Base-by-base conservation (phyloP, 2,113 vertebrate species). In the Telmatochromis sp. region DNA sequence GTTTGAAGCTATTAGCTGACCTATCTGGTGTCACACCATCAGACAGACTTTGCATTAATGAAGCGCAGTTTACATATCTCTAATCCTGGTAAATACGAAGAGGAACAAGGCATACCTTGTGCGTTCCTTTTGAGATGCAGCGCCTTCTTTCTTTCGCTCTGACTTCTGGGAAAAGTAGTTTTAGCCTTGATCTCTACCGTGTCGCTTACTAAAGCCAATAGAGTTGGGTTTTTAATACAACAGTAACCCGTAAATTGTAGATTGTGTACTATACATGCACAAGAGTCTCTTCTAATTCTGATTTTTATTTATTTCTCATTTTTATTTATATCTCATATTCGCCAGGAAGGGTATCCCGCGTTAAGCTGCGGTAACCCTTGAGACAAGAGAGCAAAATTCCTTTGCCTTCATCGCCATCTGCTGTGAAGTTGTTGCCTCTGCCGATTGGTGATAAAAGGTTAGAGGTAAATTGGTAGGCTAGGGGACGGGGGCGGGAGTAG, bases 161-260 rank as follows among this genome's bases (percentile, higher is more conserved):
- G 91, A 2, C 21, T 92, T 84, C 58, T 92, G 94, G 93, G 92
- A 88, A 89, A 28, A 84, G 73, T 9, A 89, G 93, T 94, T 3
- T n/a, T 58, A 58, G 13, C 55, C 23, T 58, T 57, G 23, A 28
- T 60, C 57, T 31, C 28, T 63, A 33, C 9, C 0, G 0, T 60
- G 14, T 60, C 2, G 28, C 28, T 63, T 63, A 6, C 1, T 63
- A 33, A 33, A 60, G 28, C 57, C 8, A 60, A 33, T 60, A 3
- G 58, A 60, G 58, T 60, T 19, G 15, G 58, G 0, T 31, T 60
- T 33, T 60, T 60, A 11, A 19, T 0, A 60, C 58, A 33, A 6
- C 57, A 33, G 28, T 60, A 10, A 63, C 5, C 58, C 5, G 3
- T 60, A 33, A 60, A 17, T 60, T 60, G 2, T 60, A 31, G 63